Base-by-base conservation (phyloP, 1,140 invertebrate species). In the Delia radicum region DNA sequence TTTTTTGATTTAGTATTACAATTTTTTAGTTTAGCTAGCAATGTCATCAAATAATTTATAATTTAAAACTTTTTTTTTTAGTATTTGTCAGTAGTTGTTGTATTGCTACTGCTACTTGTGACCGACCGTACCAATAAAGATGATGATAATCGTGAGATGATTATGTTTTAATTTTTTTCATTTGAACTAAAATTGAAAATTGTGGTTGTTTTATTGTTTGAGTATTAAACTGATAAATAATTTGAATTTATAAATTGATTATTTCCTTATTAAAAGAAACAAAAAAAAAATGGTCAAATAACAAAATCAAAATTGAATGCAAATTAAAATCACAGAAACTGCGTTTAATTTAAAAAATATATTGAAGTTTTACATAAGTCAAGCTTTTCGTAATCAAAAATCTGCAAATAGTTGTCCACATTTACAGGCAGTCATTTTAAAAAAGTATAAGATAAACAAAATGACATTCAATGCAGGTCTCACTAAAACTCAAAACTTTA, bases 231-330 rank as follows among this genome's bases (percentile, higher is more conserved):
- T 55, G 48, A 55, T 55, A 55, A 55, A 55, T 46, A 61, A 76
- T 65, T 73, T 76, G 71, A 37, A 71, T 75, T 73, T 73, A 33
- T 76, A 76, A 76, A 76, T 76, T 76, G 75, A 73, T 76, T 76
- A 76, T 76, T 76, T 76, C 75, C 75, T 76, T 76, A 76, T 76
- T 76, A 62, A 69, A 75, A 27, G 31, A 8, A 67, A 67, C 12
- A 42, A 15, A 2, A 10, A 42, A 3, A 13, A 10, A 29, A 65
- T n/a, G n/a, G n/a, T n/a, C 27, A 29, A 29, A n/a, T n/a, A n/a
- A 65, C 62, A 15, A 29, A 4, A 65, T 29, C 7, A 26, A 26
- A 24, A 13, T 63, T 24, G 13, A 65, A 65, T n/a, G n/a, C n/a
- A n/a, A n/a, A n/a, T n/a, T n/a, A n/a, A n/a, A n/a, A n/a, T n/a